A percentile compares a stretch with the other conserved stretches of the same genome.
These are phyloP conservation scores for Eidolon helvum DNA, from an alignment of 2,113 vertebrate species.

Conservation along the genomic window DNA sequence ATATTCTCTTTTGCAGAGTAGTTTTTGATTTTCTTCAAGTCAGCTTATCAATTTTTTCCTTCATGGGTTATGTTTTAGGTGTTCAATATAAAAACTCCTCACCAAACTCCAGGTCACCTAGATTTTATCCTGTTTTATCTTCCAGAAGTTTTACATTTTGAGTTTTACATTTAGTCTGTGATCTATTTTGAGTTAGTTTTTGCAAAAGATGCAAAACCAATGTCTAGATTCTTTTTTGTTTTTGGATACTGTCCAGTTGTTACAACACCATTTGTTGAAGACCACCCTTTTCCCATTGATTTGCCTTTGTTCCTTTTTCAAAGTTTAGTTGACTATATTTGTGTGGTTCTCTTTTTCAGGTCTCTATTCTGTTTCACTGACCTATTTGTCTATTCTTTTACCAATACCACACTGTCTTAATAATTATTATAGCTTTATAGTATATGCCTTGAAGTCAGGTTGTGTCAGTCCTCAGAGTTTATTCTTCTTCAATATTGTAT, in stretches of 20 bases:
- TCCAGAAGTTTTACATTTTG: background rate
- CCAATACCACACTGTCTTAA: background rate
- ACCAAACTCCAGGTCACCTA: background rate
- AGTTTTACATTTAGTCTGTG: background rate
- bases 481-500: background rate
- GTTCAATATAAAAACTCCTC: background rate
- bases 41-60: background rate
- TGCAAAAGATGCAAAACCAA: background rate
- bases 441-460: background rate
- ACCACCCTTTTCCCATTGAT: background rate
- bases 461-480: background rate
- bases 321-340: background rate
- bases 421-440: background rate
- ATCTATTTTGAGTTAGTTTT: constrained; percentile 12
- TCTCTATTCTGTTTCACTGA: background rate
- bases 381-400: background rate
- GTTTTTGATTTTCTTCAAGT: background rate
- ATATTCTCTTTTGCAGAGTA: background rate
- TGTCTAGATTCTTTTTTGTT: background rate
- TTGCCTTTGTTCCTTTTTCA: background rate
- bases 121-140: background rate
- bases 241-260: background rate
- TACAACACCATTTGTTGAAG: background rate
- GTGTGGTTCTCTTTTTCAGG: background rate
- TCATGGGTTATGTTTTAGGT: background rate